These are phyloP conservation scores for Drosophila setosimentum DNA, from an alignment of 2,888 invertebrate species.

Conservation along the genomic window DNA sequence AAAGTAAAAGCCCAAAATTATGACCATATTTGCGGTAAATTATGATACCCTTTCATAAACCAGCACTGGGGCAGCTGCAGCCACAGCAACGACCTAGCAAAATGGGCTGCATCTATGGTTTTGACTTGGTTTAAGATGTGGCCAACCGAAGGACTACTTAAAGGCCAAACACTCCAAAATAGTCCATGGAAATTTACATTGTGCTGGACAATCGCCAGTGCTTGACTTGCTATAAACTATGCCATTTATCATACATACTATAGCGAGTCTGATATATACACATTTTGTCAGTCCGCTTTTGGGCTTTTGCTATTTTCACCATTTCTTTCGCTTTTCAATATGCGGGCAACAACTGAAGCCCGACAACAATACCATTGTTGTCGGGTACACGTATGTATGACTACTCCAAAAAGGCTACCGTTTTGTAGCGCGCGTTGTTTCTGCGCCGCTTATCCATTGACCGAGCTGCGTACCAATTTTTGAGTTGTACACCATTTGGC, in stretches of 20 bases:
- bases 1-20: constrained; percentile 80
- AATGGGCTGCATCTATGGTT: constrained; percentile 27
- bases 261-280: constrained; percentile 56
- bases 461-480: constrained; percentile 49
- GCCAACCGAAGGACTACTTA: constrained; percentile 60
- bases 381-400: constrained; percentile 7
- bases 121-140: constrained; percentile 43
- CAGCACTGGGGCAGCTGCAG: constrained; percentile 47
- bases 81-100: constrained; percentile 59
- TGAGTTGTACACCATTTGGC: constrained; percentile 41
- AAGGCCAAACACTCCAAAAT: constrained; percentile 63
- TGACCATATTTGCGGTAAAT: constrained; percentile 82
- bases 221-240: constrained; percentile 75
- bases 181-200: constrained; percentile 75
- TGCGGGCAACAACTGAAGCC: constrained; percentile 32
- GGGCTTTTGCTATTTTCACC: constrained; percentile 72
- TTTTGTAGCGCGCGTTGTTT: constrained; percentile 42
- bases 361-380: constrained; percentile 59
- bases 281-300: constrained; percentile 67
- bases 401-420: constrained; percentile 67
- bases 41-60: constrained; percentile 82
- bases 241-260: constrained; percentile 80
- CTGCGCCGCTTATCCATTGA: constrained; percentile 55
- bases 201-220: constrained; percentile 76
- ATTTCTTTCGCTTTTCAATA: constrained; percentile 76